Evolutionary conservation across 2,797 vertebrate genomes (phyloP).

Genomic region (Petrocephalus schoutedeni): DNA sequence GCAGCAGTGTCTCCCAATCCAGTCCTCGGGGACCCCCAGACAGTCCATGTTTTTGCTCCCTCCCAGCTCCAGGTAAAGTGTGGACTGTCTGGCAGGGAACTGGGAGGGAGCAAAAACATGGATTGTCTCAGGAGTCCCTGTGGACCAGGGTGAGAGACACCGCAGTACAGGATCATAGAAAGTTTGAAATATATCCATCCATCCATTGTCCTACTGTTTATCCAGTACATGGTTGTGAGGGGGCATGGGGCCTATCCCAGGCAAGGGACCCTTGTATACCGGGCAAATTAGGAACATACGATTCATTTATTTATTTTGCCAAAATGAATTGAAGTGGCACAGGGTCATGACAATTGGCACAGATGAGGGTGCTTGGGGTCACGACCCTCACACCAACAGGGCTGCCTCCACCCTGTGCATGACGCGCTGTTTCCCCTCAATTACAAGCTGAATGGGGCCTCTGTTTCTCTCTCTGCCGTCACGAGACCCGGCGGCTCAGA

Average conservation of each 20-base stretch:
- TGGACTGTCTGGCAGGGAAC: background rate
- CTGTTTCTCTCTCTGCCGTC: conserved; percentile 2
- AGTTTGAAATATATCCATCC: background rate
- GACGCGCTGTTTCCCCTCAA: background rate
- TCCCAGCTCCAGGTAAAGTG: background rate
- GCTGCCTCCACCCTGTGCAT: background rate
- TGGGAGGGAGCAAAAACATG: background rate
- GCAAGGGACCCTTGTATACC: background rate
- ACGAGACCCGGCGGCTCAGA: conserved; percentile 1
- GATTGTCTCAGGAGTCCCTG: background rate
- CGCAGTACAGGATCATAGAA: background rate
- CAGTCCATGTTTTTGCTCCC: background rate
- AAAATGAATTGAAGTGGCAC: background rate
- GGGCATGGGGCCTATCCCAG: background rate
- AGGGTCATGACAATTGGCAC: conserved; percentile 6
- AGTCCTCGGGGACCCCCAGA: background rate
- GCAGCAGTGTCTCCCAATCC: background rate
- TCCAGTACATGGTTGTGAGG: background rate
- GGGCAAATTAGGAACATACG: background rate
- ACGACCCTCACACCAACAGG: background rate
- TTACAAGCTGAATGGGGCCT: conserved; percentile 17
- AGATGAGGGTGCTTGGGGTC: background rate
- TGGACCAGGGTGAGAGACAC: background rate
- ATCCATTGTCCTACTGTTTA: background rate
- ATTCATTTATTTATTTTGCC: background rate